Evolutionary conservation across 2,797 vertebrate species (phyloP), one percentile per base, ranked within the genome.

Genomic region (Arrhamphus sclerolepis): DNA sequence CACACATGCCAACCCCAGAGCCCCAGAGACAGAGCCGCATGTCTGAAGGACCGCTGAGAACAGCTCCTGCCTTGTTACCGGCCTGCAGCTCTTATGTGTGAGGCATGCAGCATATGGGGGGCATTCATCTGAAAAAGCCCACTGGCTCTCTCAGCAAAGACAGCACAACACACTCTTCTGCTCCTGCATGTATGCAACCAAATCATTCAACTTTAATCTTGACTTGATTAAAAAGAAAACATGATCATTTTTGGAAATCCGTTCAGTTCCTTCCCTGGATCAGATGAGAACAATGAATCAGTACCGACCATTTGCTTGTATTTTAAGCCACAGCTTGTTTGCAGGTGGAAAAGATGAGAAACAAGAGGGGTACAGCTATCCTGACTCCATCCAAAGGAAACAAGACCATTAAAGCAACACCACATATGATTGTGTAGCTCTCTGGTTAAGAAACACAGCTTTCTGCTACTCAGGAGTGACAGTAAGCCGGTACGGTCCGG

Each of bases 101-200:
- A 89, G 85, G 75, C 71, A 66, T 71, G 66, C 61, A 85, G 84
- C 89, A 88, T 91, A 92, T 88, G 90, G 89, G 89, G n/a, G 70
- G 74, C 82, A 89, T 80, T 83, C 80, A 78, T 67, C 75, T 75
- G 80, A 84, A 90, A 28, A 89, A 85, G 56, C 83, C 72, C 72
- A 73, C 29, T 8, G 54, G 73, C 66, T 69, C 71, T 73, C 66
- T 54, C 59, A 55, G 61, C 51, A 61, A 60, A 79, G 42, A 71
- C 69, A 66, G 69, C 70, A 67, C 66, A 67, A 67, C 83, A 60
- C 66, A 59, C 44, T 62, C 17, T 67, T 67, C 60, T 39, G 10
- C 54, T 63, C 75, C 34, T 56, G 29, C 52, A 43, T 56, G 43
- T 62, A 63, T 53, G 60, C 43, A 71, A 58, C 55, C 47, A 4